These are phyloP conservation scores for Percopsis transmontana DNA, from an alignment of 2,113 vertebrate species.

Conservation along the genomic window DNA sequence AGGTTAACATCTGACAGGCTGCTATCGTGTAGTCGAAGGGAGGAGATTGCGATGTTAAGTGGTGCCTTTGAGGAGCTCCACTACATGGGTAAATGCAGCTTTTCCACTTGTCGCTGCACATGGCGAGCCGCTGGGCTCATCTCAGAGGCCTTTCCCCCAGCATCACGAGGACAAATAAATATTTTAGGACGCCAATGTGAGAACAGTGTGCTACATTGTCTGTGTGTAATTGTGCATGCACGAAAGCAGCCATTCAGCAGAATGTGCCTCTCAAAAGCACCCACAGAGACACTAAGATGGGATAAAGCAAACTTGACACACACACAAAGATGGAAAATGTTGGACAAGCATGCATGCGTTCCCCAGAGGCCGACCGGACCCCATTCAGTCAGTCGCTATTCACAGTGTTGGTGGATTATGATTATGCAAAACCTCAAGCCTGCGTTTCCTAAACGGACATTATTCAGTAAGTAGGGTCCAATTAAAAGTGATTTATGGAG, in stretches of 20 bases:
- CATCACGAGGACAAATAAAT: constrained; percentile 61
- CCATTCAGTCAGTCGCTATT: constrained; percentile 40
- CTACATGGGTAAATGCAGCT: neutral
- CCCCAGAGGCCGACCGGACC: constrained; percentile 25
- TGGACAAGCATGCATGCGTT: constrained; percentile 6
- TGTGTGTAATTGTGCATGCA: constrained; percentile 63
- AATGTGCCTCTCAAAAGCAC: constrained; percentile 34
- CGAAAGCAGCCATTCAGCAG: constrained; percentile 52
- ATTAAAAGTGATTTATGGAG: constrained; percentile 34
- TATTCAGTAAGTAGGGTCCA: constrained; percentile 15
- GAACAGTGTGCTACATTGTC: constrained; percentile 49
- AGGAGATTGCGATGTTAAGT: neutral
- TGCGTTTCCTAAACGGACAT: constrained; percentile 16
- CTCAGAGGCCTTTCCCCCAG: constrained; percentile 26
- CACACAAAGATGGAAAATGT: constrained; percentile 10
- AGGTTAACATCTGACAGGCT: too few relatives aligned
- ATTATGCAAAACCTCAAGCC: neutral
- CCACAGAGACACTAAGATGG: constrained; percentile 27
- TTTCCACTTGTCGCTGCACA: constrained; percentile 9
- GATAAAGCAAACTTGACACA: constrained; percentile 17
- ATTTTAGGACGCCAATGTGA: constrained; percentile 59
- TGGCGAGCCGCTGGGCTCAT: constrained; percentile 1
- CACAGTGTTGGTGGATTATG: too few relatives aligned
- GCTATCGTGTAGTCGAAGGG: neutral
- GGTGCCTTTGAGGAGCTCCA: neutral